phyloP scores from a whole-genome alignment of 2,888 invertebrate species.

The Lasioglossum lativentre region DNA sequence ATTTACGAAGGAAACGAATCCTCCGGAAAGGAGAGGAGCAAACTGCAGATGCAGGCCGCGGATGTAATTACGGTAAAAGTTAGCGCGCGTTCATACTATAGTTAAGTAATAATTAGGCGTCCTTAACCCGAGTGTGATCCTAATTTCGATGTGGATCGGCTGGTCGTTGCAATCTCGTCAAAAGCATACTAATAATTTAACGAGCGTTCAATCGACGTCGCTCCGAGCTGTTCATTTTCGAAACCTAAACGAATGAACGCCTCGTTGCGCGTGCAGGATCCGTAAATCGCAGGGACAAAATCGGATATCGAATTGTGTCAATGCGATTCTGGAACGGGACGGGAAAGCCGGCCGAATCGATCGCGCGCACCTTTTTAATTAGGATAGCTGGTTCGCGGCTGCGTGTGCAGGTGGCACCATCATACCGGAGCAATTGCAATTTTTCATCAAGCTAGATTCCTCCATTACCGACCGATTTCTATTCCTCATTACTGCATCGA shows the following conservation, averaged over 20 bases:
- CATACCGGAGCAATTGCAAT: conserved; percentile 19
- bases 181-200: not conserved
- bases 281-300: not conserved
- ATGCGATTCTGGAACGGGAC: not conserved
- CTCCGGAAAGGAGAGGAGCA: conserved; percentile 17
- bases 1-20: conserved; percentile 1
- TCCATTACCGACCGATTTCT: conserved; percentile 24
- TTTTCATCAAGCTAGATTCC: conserved; percentile 47
- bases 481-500: not conserved
- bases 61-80: conserved; percentile 28
- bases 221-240: not conserved
- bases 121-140: conserved; percentile 19
- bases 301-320: not conserved
- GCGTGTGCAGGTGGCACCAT: conserved; percentile 42
- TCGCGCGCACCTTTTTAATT: conserved; percentile 15
- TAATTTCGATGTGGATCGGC: conserved; percentile 16
- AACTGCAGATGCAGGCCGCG: not conserved
- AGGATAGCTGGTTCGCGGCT: conserved; percentile 34
- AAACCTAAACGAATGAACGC: not conserved
- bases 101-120: conserved; percentile 29
- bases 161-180: not conserved
- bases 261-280: not conserved
- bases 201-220: not conserved
- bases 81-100: conserved; percentile 12
- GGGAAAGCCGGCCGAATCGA: conserved; percentile 8